phyloP scores from a whole-genome alignment of 2,113 vertebrate species.

The Plecotus auritus region DNA sequence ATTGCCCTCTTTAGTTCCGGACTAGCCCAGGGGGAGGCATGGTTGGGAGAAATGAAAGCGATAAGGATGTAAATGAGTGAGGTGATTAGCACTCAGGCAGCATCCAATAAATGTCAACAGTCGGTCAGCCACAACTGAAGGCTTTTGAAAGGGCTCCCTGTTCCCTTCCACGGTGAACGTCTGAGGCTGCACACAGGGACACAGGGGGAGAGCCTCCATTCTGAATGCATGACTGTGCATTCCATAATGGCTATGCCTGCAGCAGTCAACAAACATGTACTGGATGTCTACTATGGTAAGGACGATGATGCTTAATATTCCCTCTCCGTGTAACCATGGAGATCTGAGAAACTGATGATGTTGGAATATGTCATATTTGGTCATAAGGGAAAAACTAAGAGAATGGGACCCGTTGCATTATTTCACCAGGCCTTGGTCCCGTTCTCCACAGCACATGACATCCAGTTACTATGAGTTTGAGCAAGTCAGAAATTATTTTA shows the following conservation, averaged over 20 bases:
- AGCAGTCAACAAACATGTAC: neutral
- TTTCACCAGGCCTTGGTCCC: neutral
- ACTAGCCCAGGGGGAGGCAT: neutral
- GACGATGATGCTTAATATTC: neutral
- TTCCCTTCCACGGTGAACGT: neutral
- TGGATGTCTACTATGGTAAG: neutral
- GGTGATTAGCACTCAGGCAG: slow-evolving; percentile 64
- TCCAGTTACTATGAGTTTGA: neutral
- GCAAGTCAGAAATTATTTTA: slow-evolving; percentile 9
- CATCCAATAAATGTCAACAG: slow-evolving; percentile 65
- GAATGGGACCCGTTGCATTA: neutral
- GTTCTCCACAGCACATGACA: neutral
- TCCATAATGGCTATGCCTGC: neutral
- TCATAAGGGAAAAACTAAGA: neutral
- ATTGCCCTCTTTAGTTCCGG: neutral
- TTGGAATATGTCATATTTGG: neutral
- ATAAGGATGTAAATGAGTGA: slow-evolving; percentile 65
- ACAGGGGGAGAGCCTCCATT: neutral
- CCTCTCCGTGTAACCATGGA: neutral
- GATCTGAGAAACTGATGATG: neutral
- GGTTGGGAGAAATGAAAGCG: slow-evolving; percentile 46
- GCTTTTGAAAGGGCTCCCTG: slow-evolving; percentile 7
- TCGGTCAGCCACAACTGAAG: slow-evolving; percentile 34
- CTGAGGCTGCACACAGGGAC: neutral
- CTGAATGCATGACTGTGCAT: neutral